Evolutionary conservation across 1,140 invertebrate species (phyloP), one percentile per base, ranked within the genome.

Genomic region (Phenacoccus solenopsis): DNA sequence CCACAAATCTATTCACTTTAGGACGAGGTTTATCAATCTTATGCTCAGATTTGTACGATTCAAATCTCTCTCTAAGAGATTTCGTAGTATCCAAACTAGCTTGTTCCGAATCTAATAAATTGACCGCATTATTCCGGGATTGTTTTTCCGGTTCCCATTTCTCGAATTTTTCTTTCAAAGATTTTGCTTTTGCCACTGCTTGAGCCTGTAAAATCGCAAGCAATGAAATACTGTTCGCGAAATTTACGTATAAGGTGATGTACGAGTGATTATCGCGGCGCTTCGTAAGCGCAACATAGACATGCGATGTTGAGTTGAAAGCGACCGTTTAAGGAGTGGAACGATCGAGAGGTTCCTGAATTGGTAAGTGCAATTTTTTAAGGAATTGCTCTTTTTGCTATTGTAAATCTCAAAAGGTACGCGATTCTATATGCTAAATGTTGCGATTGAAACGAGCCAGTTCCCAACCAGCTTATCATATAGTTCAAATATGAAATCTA

Each of bases 121-220:
- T 74, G 25, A 76, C 70, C 27, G 75, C 75, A 70, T 75, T 77
- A 69, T 77, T 77, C 10, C 57, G 68, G 4, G 76, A 76, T 57
- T 77, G 73, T 71, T 78, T 75, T 71, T 77, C 71, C 56, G 85
- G 85, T 74, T 91, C 87, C 91, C 94, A 94, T 74, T 90, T 86
- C 79, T 97, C 94, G 81, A 97, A 97, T 78, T 93, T 93, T 38
- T 88, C 90, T 72, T 89, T 85, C 73, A 98, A 81, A 74, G 90
- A 89, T 77, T 90, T 94, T 24, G 95, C 94, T 72, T 89, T 83
- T 21, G 89, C 89, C 13, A 90, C 84, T 72, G 86, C 88, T 76
- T 89, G 85, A n/a, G 89, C 88, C 83, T 90, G 57, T 27, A 74
- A 72, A 68, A 25, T 67, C 28, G 21, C 16, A 28, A 72, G 22